A percentile compares a stretch with the other conserved stretches of the same genome.
Conservation (phyloP, 2,113 vertebrate species). For the Thunnus thynnus region DNA sequence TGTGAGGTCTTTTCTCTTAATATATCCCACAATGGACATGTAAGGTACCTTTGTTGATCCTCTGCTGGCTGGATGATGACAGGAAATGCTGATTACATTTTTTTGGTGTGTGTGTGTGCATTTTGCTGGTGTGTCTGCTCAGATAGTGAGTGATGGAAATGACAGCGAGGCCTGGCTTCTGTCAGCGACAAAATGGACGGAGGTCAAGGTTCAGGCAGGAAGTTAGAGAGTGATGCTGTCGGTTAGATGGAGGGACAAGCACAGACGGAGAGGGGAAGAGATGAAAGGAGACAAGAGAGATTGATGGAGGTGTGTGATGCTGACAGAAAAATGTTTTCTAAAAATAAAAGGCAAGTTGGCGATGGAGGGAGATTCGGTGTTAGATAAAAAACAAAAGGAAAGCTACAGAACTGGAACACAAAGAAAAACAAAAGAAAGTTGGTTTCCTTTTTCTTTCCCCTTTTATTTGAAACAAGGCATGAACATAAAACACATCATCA, state of each 20-base stretch:
- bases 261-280: slow-evolving; percentile 46
- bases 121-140: slow-evolving; percentile 25
- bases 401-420: neutral
- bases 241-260: slow-evolving; percentile 68
- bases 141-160: slow-evolving; percentile 54
- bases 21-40: neutral
- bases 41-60: neutral
- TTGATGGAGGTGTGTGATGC: slow-evolving; percentile 45
- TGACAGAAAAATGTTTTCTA: slow-evolving; percentile 39
- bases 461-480: neutral
- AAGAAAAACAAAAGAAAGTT: neutral
- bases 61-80: slow-evolving; percentile 10
- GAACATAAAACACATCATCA: neutral
- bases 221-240: slow-evolving; percentile 74
- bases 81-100: slow-evolving; percentile 25
- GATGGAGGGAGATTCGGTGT: slow-evolving; percentile 7
- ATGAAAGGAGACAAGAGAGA: slow-evolving; percentile 73
- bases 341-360: slow-evolving; percentile 13
- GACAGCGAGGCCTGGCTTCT: slow-evolving; percentile 71
- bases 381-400: neutral
- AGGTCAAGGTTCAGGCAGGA: slow-evolving; percentile 75
- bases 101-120: no score
- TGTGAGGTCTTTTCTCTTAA: neutral
- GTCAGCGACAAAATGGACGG: slow-evolving; percentile 65
- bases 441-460: neutral